phyloP scores from a whole-genome alignment of 2,113 vertebrate genomes.

The Zapornia atra region DNA sequence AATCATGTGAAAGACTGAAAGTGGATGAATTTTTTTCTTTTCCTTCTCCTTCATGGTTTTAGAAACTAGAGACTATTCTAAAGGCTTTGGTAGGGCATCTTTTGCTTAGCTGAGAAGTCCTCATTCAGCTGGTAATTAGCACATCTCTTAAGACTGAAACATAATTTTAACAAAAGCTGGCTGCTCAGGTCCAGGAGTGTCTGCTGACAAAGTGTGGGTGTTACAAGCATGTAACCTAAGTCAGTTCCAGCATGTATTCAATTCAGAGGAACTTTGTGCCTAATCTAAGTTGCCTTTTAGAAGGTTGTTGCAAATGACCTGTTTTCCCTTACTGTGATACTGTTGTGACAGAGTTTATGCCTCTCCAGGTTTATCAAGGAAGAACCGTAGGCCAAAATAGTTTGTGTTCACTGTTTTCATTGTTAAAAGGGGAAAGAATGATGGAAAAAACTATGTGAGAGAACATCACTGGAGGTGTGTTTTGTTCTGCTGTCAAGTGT shows the following conservation, averaged over 20 bases:
- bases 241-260: neutral
- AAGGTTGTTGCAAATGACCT: neutral
- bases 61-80: neutral
- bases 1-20: neutral
- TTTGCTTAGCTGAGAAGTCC: neutral
- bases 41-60: neutral
- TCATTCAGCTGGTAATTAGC: neutral
- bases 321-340: neutral
- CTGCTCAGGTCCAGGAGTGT: neutral
- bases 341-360: neutral
- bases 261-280: neutral
- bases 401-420: neutral
- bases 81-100: neutral
- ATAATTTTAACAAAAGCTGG: neutral
- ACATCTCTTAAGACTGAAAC: neutral
- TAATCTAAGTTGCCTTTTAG: neutral
- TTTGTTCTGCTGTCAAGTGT: neutral
- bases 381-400: neutral
- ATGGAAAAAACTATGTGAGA: neutral
- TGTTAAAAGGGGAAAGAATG: neutral
- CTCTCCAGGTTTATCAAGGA: neutral
- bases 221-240: neutral
- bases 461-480: neutral
- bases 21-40: neutral
- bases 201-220: neutral